phyloP scores from a whole-genome alignment of 2,797 vertebrate genomes.

The Melopsittacus undulatus region DNA sequence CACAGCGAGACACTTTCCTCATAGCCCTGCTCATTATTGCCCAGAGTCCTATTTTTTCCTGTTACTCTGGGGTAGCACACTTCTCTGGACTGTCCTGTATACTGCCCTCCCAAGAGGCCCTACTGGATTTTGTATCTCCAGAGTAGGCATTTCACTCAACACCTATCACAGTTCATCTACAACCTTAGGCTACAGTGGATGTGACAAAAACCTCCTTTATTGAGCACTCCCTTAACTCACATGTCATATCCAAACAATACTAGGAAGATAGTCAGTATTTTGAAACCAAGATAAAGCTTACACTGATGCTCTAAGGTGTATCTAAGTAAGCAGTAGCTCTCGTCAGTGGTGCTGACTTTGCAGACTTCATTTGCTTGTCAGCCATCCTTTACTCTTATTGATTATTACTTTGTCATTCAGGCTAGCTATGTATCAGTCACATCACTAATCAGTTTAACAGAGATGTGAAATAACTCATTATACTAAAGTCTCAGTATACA shows the following conservation, averaged over 20 bases:
- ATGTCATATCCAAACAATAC: neutral
- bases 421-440: neutral
- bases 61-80: neutral
- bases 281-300: neutral
- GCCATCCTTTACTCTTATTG: neutral
- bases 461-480: neutral
- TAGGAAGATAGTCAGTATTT: neutral
- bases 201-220: neutral
- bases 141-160: neutral
- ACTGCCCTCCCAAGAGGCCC: neutral
- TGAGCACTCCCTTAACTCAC: neutral
- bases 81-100: neutral
- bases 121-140: neutral
- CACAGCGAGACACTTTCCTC: neutral
- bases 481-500: neutral
- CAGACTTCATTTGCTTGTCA: neutral
- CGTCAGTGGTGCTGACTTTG: neutral
- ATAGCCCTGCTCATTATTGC: neutral
- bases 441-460: neutral
- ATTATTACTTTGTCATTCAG: neutral
- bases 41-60: neutral
- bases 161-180: neutral
- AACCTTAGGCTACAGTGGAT: neutral
- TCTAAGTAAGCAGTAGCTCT: neutral
- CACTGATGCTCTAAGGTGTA: neutral